These are phyloP conservation scores for Dasypolia templi DNA, from an alignment of 2,888 invertebrate genomes.

Conservation along the genomic window DNA sequence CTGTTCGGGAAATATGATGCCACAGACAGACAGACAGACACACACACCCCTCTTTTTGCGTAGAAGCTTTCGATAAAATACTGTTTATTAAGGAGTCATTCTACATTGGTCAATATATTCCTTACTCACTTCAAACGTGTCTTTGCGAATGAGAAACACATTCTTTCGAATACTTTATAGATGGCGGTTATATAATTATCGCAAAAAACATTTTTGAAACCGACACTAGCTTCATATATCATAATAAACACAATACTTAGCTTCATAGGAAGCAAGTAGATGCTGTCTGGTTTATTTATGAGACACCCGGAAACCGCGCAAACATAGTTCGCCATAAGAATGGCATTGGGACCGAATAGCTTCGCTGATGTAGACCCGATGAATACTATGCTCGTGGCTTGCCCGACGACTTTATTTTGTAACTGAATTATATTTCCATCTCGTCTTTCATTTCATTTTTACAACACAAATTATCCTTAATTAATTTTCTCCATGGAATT, in stretches of 20 bases:
- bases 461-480: too few species aligned
- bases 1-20: too few species aligned
- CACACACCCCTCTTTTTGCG: too few species aligned
- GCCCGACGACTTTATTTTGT: too few species aligned
- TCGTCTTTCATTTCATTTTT: not conserved
- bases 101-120: too few species aligned
- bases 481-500: not conserved
- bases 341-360: slow-evolving; percentile 33
- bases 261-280: slow-evolving; percentile 2
- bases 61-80: too few species aligned
- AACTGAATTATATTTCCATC: slow-evolving; percentile 15
- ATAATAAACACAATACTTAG: slow-evolving; percentile 12
- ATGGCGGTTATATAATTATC: too few species aligned
- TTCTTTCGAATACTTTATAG: too few species aligned
- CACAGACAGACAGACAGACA: too few species aligned
- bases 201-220: not conserved
- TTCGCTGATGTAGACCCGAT: slow-evolving; percentile 27
- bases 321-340: slow-evolving; percentile 47
- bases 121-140: too few species aligned
- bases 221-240: slow-evolving; percentile 10
- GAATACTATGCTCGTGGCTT: slow-evolving; percentile 23
- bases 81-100: too few species aligned
- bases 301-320: slow-evolving; percentile 29
- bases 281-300: slow-evolving; percentile 35
- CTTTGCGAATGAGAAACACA: too few species aligned